A percentile compares a stretch with the other conserved stretches of the same genome.
Evolutionary conservation across 2,888 invertebrate genomes (phyloP).

Genomic region (Caradrina clavipalpis): DNA sequence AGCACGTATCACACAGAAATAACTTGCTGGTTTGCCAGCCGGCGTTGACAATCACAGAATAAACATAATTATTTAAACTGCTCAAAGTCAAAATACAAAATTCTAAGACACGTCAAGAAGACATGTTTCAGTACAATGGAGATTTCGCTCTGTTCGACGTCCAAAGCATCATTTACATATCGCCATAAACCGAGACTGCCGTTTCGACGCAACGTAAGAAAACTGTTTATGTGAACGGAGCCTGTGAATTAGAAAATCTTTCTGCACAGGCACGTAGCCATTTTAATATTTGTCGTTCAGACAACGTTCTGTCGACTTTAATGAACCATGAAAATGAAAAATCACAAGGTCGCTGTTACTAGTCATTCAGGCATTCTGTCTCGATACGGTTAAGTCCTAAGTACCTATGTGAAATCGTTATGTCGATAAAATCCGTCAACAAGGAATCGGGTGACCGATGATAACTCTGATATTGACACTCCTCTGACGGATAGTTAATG

Average conservation of each 20-base stretch:
- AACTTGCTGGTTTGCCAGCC: conserved; percentile 25
- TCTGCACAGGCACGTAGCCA: conserved; percentile 38
- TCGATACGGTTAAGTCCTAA: conserved; percentile 1
- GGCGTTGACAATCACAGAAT: conserved; percentile 20
- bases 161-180: conserved; percentile 25
- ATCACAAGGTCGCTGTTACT: conserved; percentile 55
- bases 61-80: conserved; percentile 41
- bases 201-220: conserved; percentile 6
- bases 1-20: conserved; percentile 38
- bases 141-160: conserved; percentile 16
- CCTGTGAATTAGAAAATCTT: conserved; percentile 40
- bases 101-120: conserved; percentile 30
- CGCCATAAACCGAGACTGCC: background rate
- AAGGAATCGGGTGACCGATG: conserved; percentile 55
- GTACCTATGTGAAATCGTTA: conserved; percentile 29
- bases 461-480: conserved; percentile 46
- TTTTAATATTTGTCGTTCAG: conserved; percentile 40
- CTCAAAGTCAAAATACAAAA: conserved; percentile 44
- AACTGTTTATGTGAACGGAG: conserved; percentile 3
- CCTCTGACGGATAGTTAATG: conserved; percentile 43
- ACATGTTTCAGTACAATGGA: conserved; percentile 8
- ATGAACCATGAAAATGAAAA: conserved; percentile 62
- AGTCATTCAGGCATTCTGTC: background rate
- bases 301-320: conserved; percentile 30
- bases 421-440: conserved; percentile 45